phyloP scores from a whole-genome alignment of 2,888 invertebrate species.

The Baronia brevicornis region DNA sequence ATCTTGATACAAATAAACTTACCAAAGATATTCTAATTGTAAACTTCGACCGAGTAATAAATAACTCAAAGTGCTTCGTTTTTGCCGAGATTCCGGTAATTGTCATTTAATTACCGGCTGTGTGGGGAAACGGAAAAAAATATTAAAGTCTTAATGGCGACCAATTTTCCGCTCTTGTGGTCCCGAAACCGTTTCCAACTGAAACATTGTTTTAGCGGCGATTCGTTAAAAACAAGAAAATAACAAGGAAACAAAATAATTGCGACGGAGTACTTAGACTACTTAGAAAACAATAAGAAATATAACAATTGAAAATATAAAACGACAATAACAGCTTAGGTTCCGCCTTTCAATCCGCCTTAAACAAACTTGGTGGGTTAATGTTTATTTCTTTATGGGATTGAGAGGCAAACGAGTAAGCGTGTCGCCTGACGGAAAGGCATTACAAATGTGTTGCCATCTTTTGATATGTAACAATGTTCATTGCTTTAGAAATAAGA shows the following conservation, averaged over 20 bases:
- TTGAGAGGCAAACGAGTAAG: too few species aligned
- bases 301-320: background rate
- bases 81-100: conserved; percentile 46
- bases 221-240: conserved; percentile 20
- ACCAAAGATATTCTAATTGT: background rate
- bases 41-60: conserved; percentile 2
- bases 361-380: too few species aligned
- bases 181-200: conserved; percentile 22
- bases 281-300: background rate
- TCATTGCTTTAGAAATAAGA: too few species aligned
- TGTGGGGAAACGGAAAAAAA: conserved; percentile 39
- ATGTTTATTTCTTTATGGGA: too few species aligned
- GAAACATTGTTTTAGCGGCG: conserved; percentile 27
- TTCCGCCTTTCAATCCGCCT: too few species aligned
- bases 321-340: too few species aligned
- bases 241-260: conserved; percentile 12
- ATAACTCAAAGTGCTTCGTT: conserved; percentile 6
- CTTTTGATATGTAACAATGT: too few species aligned
- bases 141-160: conserved; percentile 37
- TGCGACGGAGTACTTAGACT: background rate
- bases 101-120: conserved; percentile 65
- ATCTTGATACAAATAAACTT: too few species aligned
- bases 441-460: too few species aligned
- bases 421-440: too few species aligned
- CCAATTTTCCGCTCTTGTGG: conserved; percentile 34